A percentile compares a stretch with the other conserved stretches of the same genome.
phyloP scores from a whole-genome alignment of 2,113 vertebrate genomes.

The Catharus minimus region DNA sequence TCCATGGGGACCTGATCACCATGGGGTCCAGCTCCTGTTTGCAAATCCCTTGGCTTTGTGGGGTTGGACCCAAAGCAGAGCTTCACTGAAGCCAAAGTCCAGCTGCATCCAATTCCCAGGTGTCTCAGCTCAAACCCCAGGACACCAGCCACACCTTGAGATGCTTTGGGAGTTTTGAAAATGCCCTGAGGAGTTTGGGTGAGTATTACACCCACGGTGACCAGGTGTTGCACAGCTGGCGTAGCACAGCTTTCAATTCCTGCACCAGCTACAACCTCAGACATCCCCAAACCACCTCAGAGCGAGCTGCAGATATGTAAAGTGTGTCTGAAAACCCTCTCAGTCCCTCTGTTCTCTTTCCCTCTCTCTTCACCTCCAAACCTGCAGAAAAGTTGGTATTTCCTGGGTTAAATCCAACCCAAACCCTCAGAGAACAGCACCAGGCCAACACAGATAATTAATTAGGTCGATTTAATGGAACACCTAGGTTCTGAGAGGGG shows the following conservation, averaged over 20 bases:
- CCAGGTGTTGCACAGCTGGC: neutral
- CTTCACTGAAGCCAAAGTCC: neutral
- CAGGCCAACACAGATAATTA: neutral
- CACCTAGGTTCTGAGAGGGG: neutral
- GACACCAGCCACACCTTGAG: neutral
- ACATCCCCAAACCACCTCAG: neutral
- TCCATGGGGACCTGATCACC: neutral
- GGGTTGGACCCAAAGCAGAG: neutral
- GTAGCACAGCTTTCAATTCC: neutral
- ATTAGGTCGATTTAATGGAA: neutral
- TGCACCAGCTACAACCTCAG: neutral
- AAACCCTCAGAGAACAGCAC: neutral
- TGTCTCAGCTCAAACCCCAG: neutral
- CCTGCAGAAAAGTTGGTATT: neutral
- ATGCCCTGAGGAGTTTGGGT: neutral
- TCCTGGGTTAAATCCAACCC: neutral
- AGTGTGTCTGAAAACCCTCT: neutral
- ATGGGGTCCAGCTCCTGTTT: neutral
- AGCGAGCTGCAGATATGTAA: neutral
- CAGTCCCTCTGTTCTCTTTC: neutral
- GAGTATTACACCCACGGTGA: neutral
- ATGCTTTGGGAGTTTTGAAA: neutral
- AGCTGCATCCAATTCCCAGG: neutral
- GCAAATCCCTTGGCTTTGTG: neutral
- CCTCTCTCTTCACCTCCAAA: neutral